Percentiles rank a stretch among this genome's conserved stretches.
Conservation (phyloP, 2,797 vertebrate species). For the Octomys mimax region DNA sequence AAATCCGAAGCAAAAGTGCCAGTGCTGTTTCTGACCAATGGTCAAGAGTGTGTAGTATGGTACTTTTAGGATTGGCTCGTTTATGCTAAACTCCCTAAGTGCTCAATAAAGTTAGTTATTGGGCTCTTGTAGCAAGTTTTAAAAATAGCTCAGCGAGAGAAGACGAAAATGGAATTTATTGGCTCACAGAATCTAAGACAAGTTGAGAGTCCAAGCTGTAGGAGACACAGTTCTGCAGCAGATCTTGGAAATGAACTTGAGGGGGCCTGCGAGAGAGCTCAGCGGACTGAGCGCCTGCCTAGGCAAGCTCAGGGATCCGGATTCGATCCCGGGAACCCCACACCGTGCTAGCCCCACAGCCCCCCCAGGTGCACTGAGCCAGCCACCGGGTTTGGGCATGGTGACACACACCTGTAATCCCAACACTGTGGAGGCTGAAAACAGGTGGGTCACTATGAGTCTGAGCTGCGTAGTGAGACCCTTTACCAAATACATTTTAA, state of each 20-base stretch:
- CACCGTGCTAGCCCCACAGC: too few species aligned
- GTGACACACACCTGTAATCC: too few species aligned
- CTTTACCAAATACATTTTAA: too few species aligned
- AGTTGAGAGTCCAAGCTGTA: neutral
- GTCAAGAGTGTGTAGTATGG: neutral
- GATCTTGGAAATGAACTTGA: slow-evolving; percentile 2
- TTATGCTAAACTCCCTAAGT: slow-evolving; percentile 34
- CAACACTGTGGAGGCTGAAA: too few species aligned
- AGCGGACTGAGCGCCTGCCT: too few species aligned
- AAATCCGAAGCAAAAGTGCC: slow-evolving; percentile 56
- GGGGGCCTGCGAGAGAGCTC: too few species aligned
- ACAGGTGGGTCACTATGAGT: too few species aligned
- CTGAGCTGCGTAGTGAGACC: too few species aligned
- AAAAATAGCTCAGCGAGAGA: neutral
- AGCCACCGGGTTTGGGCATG: too few species aligned
- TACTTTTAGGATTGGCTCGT: slow-evolving; percentile 1
- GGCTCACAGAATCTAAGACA: neutral
- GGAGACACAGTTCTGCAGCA: neutral
- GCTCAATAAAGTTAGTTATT: neutral
- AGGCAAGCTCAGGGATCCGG: too few species aligned
- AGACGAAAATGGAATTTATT: slow-evolving; percentile 11
- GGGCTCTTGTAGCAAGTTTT: neutral
- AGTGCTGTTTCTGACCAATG: slow-evolving; percentile 28
- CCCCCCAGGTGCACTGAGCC: too few species aligned
- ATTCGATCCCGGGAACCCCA: too few species aligned